Evolutionary conservation across 2,888 invertebrate species (phyloP).

Genomic region (Ectemnius lituratus): DNA sequence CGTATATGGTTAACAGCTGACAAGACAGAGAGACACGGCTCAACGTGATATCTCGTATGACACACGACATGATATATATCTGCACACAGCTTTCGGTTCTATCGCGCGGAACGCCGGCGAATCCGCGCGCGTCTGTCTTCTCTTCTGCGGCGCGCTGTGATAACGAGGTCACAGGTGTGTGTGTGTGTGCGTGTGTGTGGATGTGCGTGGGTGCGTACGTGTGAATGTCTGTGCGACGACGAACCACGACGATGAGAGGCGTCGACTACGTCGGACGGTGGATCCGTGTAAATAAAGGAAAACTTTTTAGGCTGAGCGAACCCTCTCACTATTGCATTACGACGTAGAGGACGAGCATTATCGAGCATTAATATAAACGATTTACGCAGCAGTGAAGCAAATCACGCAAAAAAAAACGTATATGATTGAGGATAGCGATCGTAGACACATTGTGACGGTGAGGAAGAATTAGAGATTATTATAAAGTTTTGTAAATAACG

Average conservation of each 20-base stretch:
- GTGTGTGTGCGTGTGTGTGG: conserved; percentile 44
- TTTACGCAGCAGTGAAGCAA: conserved; percentile 13
- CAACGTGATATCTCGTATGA: too few species aligned
- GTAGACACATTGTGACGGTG: conserved; percentile 69
- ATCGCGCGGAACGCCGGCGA: neutral
- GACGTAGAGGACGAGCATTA: conserved; percentile 53
- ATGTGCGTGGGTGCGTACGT: conserved; percentile 47
- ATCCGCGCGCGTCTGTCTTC: conserved; percentile 8
- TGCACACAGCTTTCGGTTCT: neutral
- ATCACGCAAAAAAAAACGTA: conserved; percentile 40
- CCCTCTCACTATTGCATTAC: conserved; percentile 28
- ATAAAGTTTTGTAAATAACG: conserved; percentile 77
- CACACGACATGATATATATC: too few species aligned
- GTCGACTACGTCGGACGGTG: conserved; percentile 1
- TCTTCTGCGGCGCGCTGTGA: conserved; percentile 33
- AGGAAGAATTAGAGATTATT: conserved; percentile 73
- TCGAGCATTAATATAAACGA: conserved; percentile 54
- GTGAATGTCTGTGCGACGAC: conserved; percentile 29
- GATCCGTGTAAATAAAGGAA: conserved; percentile 33
- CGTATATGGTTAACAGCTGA: neutral
- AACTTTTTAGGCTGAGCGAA: conserved; percentile 7
- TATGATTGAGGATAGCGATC: conserved; percentile 67
- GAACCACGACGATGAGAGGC: conserved; percentile 29
- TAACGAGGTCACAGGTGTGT: conserved; percentile 55
- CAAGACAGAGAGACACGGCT: too few species aligned